Evolutionary conservation across 92 coral and sea anemone species (phyloP).

Genomic region (Palythoa grandiflora): DNA sequence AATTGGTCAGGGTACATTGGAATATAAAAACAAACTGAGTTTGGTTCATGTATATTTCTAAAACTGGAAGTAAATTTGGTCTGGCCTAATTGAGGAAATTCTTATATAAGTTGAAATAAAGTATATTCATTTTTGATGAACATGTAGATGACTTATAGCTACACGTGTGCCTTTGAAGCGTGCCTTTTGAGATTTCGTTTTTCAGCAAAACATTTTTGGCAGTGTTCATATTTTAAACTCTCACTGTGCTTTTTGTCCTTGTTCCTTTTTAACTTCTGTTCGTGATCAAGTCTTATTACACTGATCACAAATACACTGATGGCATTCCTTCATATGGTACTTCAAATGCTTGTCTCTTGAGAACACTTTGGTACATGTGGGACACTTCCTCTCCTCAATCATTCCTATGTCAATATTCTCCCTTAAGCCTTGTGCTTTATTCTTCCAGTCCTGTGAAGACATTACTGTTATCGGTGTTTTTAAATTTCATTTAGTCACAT

Average conservation of each 20-base stretch:
- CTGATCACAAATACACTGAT: conserved; percentile 50
- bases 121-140: conserved; percentile 25
- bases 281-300: conserved; percentile 59
- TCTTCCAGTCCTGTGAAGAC: conserved; percentile 62
- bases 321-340: conserved; percentile 62
- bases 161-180: conserved; percentile 46
- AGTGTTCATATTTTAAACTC: conserved; percentile 56
- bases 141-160: conserved; percentile 32
- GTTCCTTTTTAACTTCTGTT: conserved; percentile 59
- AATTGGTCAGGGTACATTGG: conserved; percentile 25
- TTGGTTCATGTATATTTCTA: conserved; percentile 25
- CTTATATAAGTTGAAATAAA: conserved; percentile 24
- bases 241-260: conserved; percentile 55
- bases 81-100: conserved; percentile 28
- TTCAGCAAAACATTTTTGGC: conserved; percentile 59
- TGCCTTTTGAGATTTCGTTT: conserved; percentile 65
- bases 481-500: conserved; percentile 28
- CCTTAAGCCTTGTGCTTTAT: conserved; percentile 61
- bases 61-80: conserved; percentile 31
- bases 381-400: conserved; percentile 50
- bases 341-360: conserved; percentile 42
- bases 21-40: conserved; percentile 31
- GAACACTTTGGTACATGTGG: conserved; percentile 53
- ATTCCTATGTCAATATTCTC: conserved; percentile 65
- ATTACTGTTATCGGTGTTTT: conserved; percentile 22